Conservation (phyloP, 2,888 invertebrate genomes). For the Cephus pygmeus region DNA sequence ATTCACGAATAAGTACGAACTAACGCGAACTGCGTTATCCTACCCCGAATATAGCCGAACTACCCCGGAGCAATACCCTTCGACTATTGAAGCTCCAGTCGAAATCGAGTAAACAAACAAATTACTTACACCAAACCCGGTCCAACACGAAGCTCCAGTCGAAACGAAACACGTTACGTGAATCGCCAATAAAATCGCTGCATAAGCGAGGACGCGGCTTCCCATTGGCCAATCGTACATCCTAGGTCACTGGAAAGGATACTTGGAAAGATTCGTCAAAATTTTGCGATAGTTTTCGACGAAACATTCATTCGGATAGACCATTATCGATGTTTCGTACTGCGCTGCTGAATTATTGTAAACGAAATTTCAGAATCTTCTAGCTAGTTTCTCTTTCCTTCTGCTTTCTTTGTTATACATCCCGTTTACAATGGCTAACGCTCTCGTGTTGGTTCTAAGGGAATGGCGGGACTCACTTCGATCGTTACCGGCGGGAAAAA, state of each 20-base stretch:
- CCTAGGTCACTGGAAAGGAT: neutral
- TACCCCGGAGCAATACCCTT: neutral
- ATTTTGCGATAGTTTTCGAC: neutral
- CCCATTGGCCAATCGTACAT: neutral
- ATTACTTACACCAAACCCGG: neutral
- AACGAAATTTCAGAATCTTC: neutral
- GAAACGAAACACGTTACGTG: neutral
- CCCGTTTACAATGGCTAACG: neutral
- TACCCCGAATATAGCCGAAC: neutral
- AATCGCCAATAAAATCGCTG: neutral
- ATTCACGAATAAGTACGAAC: neutral
- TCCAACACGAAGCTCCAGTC: neutral
- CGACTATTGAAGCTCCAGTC: neutral
- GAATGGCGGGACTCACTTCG: neutral
- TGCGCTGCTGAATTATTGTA: neutral
- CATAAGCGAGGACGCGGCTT: neutral
- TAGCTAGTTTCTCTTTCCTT: neutral
- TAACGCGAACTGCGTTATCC: neutral
- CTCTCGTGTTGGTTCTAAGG: neutral
- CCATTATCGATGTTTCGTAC: neutral
- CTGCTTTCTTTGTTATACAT: neutral
- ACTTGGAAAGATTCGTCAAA: neutral
- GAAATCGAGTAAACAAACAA: neutral
- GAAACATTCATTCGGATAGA: neutral
- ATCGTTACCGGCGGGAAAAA: neutral